Conservation (phyloP, 1,140 invertebrate genomes). For the Hyphantria cunea region DNA sequence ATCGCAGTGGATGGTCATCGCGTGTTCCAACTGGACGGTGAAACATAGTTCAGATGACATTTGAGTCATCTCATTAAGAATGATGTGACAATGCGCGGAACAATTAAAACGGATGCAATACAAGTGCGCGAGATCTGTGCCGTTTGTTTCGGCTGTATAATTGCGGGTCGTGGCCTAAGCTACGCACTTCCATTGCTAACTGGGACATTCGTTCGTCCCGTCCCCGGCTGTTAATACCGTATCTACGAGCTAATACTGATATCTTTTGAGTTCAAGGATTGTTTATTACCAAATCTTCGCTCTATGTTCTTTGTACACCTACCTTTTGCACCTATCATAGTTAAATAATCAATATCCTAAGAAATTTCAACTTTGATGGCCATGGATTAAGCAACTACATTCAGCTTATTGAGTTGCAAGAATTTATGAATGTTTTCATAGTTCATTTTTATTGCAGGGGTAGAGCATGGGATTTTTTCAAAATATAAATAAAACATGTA, state of each 20-base stretch:
- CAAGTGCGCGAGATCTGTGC: conserved; percentile 49
- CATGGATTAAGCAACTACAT: too few species aligned
- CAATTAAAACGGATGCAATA: conserved; percentile 49
- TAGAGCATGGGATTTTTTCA: too few species aligned
- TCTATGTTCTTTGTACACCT: not conserved
- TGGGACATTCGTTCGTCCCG: conserved; percentile 7
- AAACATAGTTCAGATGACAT: conserved; percentile 18
- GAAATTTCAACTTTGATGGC: too few species aligned
- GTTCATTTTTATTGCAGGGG: too few species aligned
- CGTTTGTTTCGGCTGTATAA: conserved; percentile 67
- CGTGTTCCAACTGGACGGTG: not conserved
- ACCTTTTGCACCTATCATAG: too few species aligned
- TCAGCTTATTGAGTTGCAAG: too few species aligned
- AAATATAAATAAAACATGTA: too few species aligned
- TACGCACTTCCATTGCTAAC: conserved; percentile 44
- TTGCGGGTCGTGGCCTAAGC: conserved; percentile 57
- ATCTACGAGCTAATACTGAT: not conserved
- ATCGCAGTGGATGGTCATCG: conserved; percentile 10
- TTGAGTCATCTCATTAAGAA: conserved; percentile 34
- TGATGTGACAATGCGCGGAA: conserved; percentile 41
- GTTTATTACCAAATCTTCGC: not conserved
- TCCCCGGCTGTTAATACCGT: not conserved
- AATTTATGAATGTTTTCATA: too few species aligned
- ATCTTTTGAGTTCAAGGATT: conserved; percentile 3
- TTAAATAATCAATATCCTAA: too few species aligned